phyloP scores from a whole-genome alignment of 2,888 invertebrate genomes.

The Thereva nobilitata region DNA sequence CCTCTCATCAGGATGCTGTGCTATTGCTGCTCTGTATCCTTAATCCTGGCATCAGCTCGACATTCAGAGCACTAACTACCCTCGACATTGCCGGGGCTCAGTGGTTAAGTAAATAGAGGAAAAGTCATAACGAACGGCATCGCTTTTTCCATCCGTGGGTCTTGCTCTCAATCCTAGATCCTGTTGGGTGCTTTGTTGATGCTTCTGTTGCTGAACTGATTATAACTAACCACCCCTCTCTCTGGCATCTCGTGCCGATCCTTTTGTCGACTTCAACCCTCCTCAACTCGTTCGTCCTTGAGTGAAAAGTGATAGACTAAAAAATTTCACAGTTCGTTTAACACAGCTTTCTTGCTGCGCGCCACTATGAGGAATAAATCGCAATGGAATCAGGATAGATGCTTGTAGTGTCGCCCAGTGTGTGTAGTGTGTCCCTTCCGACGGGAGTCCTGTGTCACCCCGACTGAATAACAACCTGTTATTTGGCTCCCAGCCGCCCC shows the following conservation, averaged over 20 bases:
- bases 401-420: no score
- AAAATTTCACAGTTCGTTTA: slow-evolving; percentile 42
- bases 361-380: slow-evolving; percentile 35
- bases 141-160: slow-evolving; percentile 33
- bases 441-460: no score
- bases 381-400: background rate
- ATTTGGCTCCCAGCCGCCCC: slow-evolving; percentile 3
- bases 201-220: slow-evolving; percentile 40
- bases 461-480: background rate
- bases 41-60: slow-evolving; percentile 16
- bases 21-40: slow-evolving; percentile 29
- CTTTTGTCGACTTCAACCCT: slow-evolving; percentile 1
- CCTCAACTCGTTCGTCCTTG: slow-evolving; percentile 22
- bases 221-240: slow-evolving; percentile 40
- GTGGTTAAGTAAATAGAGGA: slow-evolving; percentile 42
- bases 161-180: background rate
- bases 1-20: slow-evolving; percentile 19
- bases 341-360: slow-evolving; percentile 40
- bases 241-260: background rate
- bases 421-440: no score
- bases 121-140: slow-evolving; percentile 41
- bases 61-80: slow-evolving; percentile 30
- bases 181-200: slow-evolving; percentile 40
- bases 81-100: slow-evolving; percentile 30
- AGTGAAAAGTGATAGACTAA: slow-evolving; percentile 39